Evolutionary conservation across 2,888 invertebrate species (phyloP).

Genomic region (Corbicula japonica): DNA sequence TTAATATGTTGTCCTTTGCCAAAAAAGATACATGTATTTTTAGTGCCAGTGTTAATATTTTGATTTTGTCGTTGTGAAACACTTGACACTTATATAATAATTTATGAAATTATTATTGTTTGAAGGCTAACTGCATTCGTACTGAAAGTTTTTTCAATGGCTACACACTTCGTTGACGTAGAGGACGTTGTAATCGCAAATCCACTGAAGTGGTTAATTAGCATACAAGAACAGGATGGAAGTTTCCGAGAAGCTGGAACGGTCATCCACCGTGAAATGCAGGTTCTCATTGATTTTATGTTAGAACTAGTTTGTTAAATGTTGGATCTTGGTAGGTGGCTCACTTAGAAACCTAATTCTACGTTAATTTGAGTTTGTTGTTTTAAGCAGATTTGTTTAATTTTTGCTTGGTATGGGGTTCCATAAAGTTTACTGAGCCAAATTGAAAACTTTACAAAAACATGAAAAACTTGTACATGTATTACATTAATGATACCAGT

Average conservation of each 20-base stretch:
- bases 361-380: too few species aligned
- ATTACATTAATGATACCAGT: too few species aligned
- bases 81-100: background rate
- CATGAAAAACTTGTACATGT: background rate
- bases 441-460: too few species aligned
- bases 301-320: too few species aligned
- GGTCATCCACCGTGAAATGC: conserved; percentile 5
- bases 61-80: background rate
- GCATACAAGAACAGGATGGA: conserved; percentile 10
- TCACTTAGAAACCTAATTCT: too few species aligned
- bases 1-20: too few species aligned
- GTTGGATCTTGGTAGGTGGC: too few species aligned
- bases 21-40: too few species aligned
- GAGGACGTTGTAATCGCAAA: background rate
- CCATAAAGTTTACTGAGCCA: too few species aligned
- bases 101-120: background rate
- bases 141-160: conserved; percentile 16
- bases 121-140: conserved; percentile 28
- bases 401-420: too few species aligned
- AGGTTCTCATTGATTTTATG: too few species aligned
- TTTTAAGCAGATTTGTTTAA: too few species aligned
- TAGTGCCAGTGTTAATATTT: background rate
- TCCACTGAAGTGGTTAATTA: background rate
- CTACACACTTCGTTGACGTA: conserved; percentile 11
- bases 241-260: conserved; percentile 12